Percentiles rank a stretch among this genome's conserved stretches.
phyloP scores from a whole-genome alignment of 2,113 vertebrate species.

The Larimichthys crocea region DNA sequence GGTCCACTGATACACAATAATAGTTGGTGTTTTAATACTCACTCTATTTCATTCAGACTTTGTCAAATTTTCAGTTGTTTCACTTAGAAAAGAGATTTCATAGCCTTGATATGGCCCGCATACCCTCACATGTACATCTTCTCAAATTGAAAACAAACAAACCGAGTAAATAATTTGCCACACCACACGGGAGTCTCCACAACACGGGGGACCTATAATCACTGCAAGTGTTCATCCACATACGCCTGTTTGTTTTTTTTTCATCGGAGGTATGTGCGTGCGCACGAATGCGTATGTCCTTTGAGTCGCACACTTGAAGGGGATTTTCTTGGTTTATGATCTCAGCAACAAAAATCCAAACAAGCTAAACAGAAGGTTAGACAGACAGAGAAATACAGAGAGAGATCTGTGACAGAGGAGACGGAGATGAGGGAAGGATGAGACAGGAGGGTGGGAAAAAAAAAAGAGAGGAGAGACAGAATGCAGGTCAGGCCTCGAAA shows the following conservation, averaged over 20 bases:
- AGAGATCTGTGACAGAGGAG: conserved; percentile 13
- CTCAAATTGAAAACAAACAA: background rate
- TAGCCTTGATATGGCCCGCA: background rate
- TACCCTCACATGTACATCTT: conserved; percentile 18
- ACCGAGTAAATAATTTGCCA: conserved; percentile 44
- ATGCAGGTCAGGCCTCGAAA: conserved; percentile 70
- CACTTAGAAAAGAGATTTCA: conserved; percentile 25
- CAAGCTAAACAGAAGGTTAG: conserved; percentile 49
- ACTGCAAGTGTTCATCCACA: conserved; percentile 34
- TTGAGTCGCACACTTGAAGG: conserved; percentile 43
- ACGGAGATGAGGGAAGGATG: conserved; percentile 18
- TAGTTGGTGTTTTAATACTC: conserved; percentile 27
- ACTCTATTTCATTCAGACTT: background rate
- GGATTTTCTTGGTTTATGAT: conserved; percentile 66
- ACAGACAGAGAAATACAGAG: background rate
- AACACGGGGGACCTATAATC: conserved; percentile 9
- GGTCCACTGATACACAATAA: conserved; percentile 44
- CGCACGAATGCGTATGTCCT: conserved; percentile 15
- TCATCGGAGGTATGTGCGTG: conserved; percentile 25
- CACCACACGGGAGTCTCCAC: conserved; percentile 19
- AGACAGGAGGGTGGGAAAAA: no score
- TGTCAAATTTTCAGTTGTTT: conserved; percentile 4
- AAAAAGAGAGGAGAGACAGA: conserved; percentile 21
- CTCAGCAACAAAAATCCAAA: conserved; percentile 59
- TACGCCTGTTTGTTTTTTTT: conserved; percentile 45